Conservation (phyloP, 2,113 vertebrate species). For the Speoplatyrhinus poulsoni region DNA sequence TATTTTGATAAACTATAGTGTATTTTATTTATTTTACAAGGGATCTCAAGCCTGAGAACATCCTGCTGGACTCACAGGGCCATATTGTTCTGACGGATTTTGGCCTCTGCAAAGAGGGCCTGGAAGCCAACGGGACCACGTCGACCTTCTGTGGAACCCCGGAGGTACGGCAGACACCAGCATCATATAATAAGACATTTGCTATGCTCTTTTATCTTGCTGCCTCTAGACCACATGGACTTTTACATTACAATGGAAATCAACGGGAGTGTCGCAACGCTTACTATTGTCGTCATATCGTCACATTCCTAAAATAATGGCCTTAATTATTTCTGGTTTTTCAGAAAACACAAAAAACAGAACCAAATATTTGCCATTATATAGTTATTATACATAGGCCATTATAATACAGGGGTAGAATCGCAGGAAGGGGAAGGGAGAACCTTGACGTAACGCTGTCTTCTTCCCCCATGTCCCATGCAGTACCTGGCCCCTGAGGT, state of each 20-base stretch:
- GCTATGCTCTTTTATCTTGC: too few species aligned
- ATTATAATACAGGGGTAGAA: too few species aligned
- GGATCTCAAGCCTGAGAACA: constrained; percentile 84
- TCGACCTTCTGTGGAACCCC: constrained; percentile 82
- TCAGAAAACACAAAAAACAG: too few species aligned
- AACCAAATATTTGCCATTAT: too few species aligned
- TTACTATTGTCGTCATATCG: too few species aligned
- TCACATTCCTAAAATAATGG: too few species aligned
- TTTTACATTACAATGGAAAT: too few species aligned
- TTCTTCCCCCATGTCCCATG: not conserved
- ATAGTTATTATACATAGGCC: too few species aligned
- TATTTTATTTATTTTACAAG: constrained; percentile 42
- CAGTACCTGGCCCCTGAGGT: constrained; percentile 84
- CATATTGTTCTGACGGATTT: constrained; percentile 84
- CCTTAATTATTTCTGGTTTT: too few species aligned
- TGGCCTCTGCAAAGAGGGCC: constrained; percentile 81
- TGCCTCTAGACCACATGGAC: too few species aligned
- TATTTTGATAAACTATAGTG: not conserved
- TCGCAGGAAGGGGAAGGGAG: not conserved
- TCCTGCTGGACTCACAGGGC: constrained; percentile 79
- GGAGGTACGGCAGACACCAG: constrained; percentile 63
- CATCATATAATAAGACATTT: not conserved
- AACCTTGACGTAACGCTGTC: not conserved
- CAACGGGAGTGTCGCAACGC: too few species aligned
- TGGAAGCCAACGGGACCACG: constrained; percentile 74